Base-by-base conservation (phyloP, 2,888 invertebrate species). In the Drosophila eohydei region DNA sequence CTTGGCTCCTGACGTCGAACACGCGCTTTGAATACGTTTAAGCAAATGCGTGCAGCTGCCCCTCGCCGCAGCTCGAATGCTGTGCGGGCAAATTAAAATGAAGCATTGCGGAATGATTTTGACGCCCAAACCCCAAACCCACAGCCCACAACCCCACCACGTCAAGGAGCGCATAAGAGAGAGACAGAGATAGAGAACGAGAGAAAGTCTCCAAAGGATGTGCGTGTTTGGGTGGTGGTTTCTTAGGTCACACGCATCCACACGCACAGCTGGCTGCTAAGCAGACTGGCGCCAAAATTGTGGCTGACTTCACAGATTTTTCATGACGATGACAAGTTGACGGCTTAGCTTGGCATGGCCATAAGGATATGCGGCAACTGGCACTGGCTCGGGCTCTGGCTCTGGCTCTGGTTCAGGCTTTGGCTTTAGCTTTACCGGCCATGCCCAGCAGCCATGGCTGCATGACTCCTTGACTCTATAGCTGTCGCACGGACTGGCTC, bases 271-370 rank as follows among this genome's bases (percentile, higher is more conserved):
- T 91, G 91, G 91, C 80, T 80, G 78, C 73, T 74, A 87, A 88
- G 88, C 83, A 83, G 91, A 90, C 90, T 91, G 91, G 91, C 91
- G 91, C 91, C 91, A 91, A 90, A 91, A 90, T 81, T 85, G 90
- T 83, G 90, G 89, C 90, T 90, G 91, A 88, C 91, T 91, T 83
- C 88, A 91, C 90, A 86, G 87, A 91, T 91, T 91, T 90, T 78
- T 79, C 78, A 83, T 85, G 83, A 79, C 80, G 82, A 78, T 83
- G 81, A 83, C 78, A 82, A 79, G 83, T 84, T 81, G 81, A 88
- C 80, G 81, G 85, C 71, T 84, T 75, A 83, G 83, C 72, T 68
- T 50, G 50, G 50, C 50, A 64, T 51, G 61, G 72, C 70, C 56
- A 74, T 74, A 70, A 64, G 64, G 70, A 59, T 71, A 71, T 58